Percentiles rank a stretch among this genome's conserved stretches.
These are phyloP conservation scores for Mastacembelus armatus DNA, from an alignment of 2,797 vertebrate genomes.

Conservation along the genomic window DNA sequence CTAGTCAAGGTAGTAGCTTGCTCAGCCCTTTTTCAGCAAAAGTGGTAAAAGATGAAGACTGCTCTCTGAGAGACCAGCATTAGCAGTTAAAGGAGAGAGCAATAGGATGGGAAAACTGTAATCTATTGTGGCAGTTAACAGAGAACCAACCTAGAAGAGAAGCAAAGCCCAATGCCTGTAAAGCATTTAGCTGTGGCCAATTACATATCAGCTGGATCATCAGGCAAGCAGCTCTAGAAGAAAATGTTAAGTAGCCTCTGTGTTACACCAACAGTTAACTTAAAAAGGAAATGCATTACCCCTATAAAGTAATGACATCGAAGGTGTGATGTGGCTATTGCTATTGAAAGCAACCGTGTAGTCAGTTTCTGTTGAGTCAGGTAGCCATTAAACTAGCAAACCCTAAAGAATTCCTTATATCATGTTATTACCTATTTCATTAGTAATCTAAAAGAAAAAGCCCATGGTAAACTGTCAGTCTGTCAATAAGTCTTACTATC, in stretches of 20 bases:
- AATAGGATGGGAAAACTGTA: conserved; percentile 46
- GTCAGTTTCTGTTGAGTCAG: neutral
- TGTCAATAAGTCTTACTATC: neutral
- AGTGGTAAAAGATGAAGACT: conserved; percentile 35
- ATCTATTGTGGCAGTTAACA: conserved; percentile 59
- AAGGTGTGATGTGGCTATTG: neutral
- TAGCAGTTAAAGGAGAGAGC: conserved; percentile 31
- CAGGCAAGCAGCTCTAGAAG: conserved; percentile 33
- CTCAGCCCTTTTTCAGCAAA: conserved; percentile 28
- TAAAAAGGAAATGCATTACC: conserved; percentile 30
- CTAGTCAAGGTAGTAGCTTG: neutral
- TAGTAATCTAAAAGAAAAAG: neutral
- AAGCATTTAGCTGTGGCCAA: conserved; percentile 51
- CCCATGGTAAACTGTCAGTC: neutral
- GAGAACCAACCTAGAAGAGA: conserved; percentile 40
- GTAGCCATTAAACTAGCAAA: neutral
- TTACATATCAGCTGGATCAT: conserved; percentile 52
- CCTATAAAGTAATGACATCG: conserved; percentile 27
- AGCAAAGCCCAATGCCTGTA: conserved; percentile 58
- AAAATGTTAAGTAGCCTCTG: conserved; percentile 35
- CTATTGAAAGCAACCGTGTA: neutral
- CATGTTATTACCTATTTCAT: neutral
- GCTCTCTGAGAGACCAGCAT: conserved; percentile 32
- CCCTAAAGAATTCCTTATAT: neutral
- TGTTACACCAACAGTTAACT: conserved; percentile 22